Conservation (phyloP, 2,888 invertebrate species). For the Dyspetes luteomarginatus region DNA sequence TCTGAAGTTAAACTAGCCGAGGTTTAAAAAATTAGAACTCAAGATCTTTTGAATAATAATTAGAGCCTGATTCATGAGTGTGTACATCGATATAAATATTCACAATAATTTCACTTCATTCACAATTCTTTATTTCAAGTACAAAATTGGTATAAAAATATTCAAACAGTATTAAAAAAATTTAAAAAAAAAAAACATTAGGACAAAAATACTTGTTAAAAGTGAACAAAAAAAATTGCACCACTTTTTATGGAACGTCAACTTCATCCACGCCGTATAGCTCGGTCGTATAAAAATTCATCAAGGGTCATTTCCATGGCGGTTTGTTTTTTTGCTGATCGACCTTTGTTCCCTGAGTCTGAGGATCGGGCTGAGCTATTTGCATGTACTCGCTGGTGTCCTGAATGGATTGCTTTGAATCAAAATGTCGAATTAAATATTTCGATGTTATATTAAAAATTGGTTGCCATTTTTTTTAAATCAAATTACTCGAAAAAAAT, state of each 20-base stretch:
- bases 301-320: constrained; percentile 80
- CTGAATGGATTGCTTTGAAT: constrained; percentile 72
- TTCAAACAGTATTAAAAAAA: constrained; percentile 8
- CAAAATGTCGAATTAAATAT: constrained; percentile 23
- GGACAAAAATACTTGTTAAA: constrained; percentile 11
- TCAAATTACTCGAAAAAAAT: no score
- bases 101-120: not conserved
- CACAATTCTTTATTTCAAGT: constrained; percentile 39
- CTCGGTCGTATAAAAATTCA: constrained; percentile 61
- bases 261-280: constrained; percentile 74
- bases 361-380: constrained; percentile 75
- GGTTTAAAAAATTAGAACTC: not conserved
- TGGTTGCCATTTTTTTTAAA: no score
- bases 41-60: not conserved
- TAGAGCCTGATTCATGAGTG: no score
- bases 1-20: no score
- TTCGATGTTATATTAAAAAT: constrained; percentile 18
- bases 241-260: constrained; percentile 60
- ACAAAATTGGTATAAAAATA: constrained; percentile 60
- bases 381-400: constrained; percentile 77
- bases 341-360: constrained; percentile 72
- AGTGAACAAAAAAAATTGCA: constrained; percentile 24
- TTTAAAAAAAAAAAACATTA: constrained; percentile 44
- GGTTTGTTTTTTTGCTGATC: constrained; percentile 78
- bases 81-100: not conserved